These are phyloP conservation scores for Tokudaia tokunoshimensis DNA, from an alignment of 2,797 vertebrate species.

Conservation along the genomic window DNA sequence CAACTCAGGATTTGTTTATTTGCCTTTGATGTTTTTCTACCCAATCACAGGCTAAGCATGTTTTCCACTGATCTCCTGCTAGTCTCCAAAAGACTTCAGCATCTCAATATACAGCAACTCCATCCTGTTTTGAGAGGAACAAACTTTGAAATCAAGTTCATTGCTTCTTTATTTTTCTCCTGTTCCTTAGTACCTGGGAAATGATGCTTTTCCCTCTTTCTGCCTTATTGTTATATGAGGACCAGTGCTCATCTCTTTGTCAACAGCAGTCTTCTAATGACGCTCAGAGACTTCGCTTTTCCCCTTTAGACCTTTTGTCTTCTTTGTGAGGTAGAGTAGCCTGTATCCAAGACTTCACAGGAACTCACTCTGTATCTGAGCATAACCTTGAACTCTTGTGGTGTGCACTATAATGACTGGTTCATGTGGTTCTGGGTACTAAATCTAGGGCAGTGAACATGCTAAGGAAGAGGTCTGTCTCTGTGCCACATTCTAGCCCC, in stretches of 20 bases:
- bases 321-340: background rate
- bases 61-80: background rate
- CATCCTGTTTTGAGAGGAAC: background rate
- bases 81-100: background rate
- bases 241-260: background rate
- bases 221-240: background rate
- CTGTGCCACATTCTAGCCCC: background rate
- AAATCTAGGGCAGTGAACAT: background rate
- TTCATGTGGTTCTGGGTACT: no score
- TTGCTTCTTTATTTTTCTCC: background rate
- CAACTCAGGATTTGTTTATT: background rate
- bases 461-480: no score
- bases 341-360: no score
- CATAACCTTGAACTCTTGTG: background rate
- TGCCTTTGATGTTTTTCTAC: background rate
- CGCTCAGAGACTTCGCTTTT: no score
- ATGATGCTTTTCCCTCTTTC: background rate
- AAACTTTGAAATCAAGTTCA: background rate
- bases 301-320: background rate
- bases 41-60: background rate
- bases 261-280: background rate
- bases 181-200: conserved; percentile 21
- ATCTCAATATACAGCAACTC: background rate
- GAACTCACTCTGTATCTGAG: background rate
- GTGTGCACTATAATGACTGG: background rate